A percentile compares a stretch with the other conserved stretches of the same genome.
phyloP scores from a whole-genome alignment of 2,888 invertebrate genomes.

The Strigamia maritima region DNA sequence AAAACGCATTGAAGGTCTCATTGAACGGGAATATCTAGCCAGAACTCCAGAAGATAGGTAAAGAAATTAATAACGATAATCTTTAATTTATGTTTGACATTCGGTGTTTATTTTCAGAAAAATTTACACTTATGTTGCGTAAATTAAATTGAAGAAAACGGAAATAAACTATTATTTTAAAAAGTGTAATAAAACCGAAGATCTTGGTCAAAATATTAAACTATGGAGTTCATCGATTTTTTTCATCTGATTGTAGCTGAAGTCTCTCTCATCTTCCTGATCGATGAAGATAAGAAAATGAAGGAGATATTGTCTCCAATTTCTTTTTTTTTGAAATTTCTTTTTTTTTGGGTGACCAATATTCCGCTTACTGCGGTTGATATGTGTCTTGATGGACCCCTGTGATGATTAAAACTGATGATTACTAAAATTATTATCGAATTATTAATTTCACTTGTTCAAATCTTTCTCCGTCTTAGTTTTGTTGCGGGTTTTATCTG shows the following conservation, averaged over 20 bases:
- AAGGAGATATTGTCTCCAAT: not conserved
- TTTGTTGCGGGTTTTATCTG: not conserved
- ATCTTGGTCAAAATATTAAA: not conserved
- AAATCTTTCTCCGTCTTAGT: not conserved
- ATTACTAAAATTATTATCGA: not conserved
- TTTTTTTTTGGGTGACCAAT: not conserved
- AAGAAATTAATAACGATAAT: conserved; percentile 37
- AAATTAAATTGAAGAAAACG: conserved; percentile 37
- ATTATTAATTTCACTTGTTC: not conserved
- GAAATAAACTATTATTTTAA: not conserved
- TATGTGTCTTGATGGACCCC: not conserved
- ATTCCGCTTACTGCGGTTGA: not conserved
- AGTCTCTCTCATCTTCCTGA: not conserved
- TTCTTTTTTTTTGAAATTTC: not conserved
- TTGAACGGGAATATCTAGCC: conserved; percentile 97
- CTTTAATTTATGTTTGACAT: not conserved
- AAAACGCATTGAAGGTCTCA: conserved; percentile 98
- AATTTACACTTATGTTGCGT: conserved; percentile 94
- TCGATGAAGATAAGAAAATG: not conserved
- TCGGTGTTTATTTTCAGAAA: conserved; percentile 60
- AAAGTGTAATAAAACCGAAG: not conserved
- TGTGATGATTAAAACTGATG: not conserved
- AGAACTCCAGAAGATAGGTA: conserved; percentile 88
- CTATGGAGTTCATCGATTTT: conserved; percentile 1
- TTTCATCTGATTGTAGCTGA: not conserved